Evolutionary conservation across 2,113 vertebrate species (phyloP).

Genomic region (Campylomormyrus tamandua): DNA sequence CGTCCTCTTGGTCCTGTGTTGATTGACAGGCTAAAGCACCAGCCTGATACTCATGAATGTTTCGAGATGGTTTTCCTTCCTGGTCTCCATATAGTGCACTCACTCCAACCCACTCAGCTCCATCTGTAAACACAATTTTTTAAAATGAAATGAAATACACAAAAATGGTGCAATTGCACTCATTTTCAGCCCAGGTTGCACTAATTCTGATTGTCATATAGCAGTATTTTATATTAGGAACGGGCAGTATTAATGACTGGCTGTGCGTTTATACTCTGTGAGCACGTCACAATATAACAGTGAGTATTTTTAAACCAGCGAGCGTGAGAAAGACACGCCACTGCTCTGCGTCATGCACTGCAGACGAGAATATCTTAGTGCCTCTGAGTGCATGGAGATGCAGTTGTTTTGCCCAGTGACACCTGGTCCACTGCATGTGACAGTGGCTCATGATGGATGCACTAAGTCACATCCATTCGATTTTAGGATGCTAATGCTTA

Average conservation of each 20-base stretch:
- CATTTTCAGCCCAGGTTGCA: neutral
- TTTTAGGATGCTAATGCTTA: neutral
- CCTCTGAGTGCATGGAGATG: neutral
- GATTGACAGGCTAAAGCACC: neutral
- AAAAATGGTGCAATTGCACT: neutral
- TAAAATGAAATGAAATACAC: neutral
- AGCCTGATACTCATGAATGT: neutral
- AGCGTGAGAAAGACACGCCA: conserved; percentile 33
- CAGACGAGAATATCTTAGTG: conserved; percentile 14
- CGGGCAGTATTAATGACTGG: neutral
- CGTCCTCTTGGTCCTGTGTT: neutral
- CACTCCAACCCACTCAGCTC: too few relatives aligned
- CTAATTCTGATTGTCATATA: neutral
- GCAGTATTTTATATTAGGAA: neutral
- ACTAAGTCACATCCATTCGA: neutral
- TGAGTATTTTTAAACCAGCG: conserved; percentile 50
- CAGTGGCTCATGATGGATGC: neutral
- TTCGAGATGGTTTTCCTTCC: neutral
- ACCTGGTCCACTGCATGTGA: neutral
- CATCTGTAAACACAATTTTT: neutral
- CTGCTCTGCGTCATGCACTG: conserved; percentile 23
- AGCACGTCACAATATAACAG: conserved; percentile 30
- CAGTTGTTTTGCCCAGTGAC: neutral
- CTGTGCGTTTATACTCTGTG: neutral
- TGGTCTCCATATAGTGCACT: neutral